Conservation (phyloP, 2,797 vertebrate species). For the Sebastes cheni region DNA sequence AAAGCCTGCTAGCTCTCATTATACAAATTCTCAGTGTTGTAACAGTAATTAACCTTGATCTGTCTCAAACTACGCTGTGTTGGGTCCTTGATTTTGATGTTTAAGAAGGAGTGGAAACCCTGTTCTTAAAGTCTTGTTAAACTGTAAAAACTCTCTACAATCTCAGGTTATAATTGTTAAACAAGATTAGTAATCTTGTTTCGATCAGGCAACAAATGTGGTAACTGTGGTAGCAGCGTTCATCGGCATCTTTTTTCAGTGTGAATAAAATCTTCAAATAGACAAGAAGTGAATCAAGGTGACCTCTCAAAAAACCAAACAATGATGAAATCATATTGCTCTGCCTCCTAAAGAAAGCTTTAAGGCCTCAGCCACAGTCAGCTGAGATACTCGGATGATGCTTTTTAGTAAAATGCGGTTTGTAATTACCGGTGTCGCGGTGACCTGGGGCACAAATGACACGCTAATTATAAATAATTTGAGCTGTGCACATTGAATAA, state of each 20-base stretch:
- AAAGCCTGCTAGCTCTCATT: neutral
- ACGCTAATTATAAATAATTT: conserved; percentile 68
- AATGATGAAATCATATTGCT: neutral
- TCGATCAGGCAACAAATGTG: neutral
- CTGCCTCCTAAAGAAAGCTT: conserved; percentile 1
- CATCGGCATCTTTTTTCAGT: neutral
- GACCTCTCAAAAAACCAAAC: neutral
- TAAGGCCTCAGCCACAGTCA: neutral
- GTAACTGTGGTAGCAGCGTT: neutral
- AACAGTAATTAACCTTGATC: neutral
- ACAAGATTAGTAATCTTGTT: neutral
- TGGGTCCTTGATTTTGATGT: neutral
- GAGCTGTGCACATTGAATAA: conserved; percentile 40
- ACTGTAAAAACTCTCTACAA: neutral
- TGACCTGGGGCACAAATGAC: conserved; percentile 53
- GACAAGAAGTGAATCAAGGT: neutral
- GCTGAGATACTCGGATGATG: neutral
- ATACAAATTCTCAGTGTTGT: neutral
- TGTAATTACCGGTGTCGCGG: conserved; percentile 52
- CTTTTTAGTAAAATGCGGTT: conserved; percentile 42
- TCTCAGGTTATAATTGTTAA: neutral
- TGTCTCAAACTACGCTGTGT: neutral
- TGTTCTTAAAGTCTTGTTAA: neutral
- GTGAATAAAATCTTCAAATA: neutral
- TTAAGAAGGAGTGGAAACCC: neutral